phyloP scores from a whole-genome alignment of 2,888 invertebrate species.

The Caenorhabditis sp. region DNA sequence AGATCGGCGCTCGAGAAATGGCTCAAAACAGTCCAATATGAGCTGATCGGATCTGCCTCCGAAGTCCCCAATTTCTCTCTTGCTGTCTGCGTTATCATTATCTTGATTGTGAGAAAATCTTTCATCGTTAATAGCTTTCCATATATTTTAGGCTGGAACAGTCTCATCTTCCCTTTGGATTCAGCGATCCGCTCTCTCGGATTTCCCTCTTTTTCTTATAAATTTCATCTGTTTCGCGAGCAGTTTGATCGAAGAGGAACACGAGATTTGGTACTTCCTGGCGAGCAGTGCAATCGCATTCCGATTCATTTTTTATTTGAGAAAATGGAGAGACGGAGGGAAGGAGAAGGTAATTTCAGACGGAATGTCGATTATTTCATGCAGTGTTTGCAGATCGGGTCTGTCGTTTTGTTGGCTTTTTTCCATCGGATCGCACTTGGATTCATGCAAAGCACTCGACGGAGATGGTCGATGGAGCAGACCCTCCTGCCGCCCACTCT shows the following conservation, averaged over 20 bases:
- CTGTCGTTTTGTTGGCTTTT: slow-evolving; percentile 4
- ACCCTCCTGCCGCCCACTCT: slow-evolving; percentile 26
- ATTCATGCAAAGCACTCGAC: slow-evolving; percentile 53
- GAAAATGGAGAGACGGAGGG: slow-evolving; percentile 2
- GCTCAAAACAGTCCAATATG: slow-evolving; percentile 29
- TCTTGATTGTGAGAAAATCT: slow-evolving; percentile 1
- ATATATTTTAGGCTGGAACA: slow-evolving; percentile 21
- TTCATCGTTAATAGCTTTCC: not conserved
- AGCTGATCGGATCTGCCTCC: slow-evolving; percentile 35
- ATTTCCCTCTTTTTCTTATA: slow-evolving; percentile 13
- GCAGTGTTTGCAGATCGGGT: too few species aligned
- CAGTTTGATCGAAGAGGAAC: slow-evolving; percentile 75
- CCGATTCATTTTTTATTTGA: not conserved
- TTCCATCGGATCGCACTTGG: slow-evolving; percentile 62
- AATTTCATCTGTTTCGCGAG: slow-evolving; percentile 63
- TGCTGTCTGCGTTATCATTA: slow-evolving; percentile 10
- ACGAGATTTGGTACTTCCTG: slow-evolving; percentile 72
- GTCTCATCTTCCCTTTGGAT: slow-evolving; percentile 7
- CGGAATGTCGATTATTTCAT: not conserved
- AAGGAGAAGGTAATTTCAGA: not conserved
- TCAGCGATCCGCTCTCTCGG: not conserved
- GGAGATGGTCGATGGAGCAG: slow-evolving; percentile 69
- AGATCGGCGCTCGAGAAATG: slow-evolving; percentile 15
- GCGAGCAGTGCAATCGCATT: slow-evolving; percentile 19
- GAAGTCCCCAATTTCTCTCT: slow-evolving; percentile 22